phyloP scores from a whole-genome alignment of 2,888 invertebrate species.

The Mythimna pallens region DNA sequence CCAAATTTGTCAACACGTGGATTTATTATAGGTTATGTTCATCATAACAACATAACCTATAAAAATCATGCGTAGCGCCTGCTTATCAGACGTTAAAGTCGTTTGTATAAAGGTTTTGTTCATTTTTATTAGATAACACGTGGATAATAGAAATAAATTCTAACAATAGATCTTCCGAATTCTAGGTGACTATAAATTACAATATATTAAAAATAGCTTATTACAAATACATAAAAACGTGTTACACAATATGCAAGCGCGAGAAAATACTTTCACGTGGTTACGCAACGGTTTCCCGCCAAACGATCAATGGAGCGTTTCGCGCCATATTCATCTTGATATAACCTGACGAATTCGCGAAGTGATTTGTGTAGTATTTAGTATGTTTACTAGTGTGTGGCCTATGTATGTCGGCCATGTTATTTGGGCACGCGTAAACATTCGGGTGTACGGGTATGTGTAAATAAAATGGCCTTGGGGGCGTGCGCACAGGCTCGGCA shows the following conservation, averaged over 20 bases:
- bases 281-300: constrained; percentile 87
- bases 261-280: constrained; percentile 82
- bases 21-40: constrained; percentile 71
- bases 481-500: constrained; percentile 77
- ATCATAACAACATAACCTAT: constrained; percentile 64
- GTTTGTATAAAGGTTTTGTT: constrained; percentile 1
- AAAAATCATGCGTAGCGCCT: constrained; percentile 32
- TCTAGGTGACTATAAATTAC: constrained; percentile 21
- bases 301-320: constrained; percentile 86
- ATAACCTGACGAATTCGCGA: constrained; percentile 76
- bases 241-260: constrained; percentile 38
- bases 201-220: constrained; percentile 43
- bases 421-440: constrained; percentile 79
- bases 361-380: constrained; percentile 65
- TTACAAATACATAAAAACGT: constrained; percentile 46
- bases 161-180: constrained; percentile 8
- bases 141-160: constrained; percentile 1
- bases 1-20: constrained; percentile 77
- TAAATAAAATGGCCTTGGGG: constrained; percentile 88
- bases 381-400: constrained; percentile 65
- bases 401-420: constrained; percentile 72
- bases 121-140: constrained; percentile 37
- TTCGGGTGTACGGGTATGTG: constrained; percentile 83
- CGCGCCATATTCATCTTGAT: constrained; percentile 83
- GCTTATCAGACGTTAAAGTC: constrained; percentile 25